phyloP scores from a whole-genome alignment of 2,888 invertebrate genomes.

The Apoda limacodes region DNA sequence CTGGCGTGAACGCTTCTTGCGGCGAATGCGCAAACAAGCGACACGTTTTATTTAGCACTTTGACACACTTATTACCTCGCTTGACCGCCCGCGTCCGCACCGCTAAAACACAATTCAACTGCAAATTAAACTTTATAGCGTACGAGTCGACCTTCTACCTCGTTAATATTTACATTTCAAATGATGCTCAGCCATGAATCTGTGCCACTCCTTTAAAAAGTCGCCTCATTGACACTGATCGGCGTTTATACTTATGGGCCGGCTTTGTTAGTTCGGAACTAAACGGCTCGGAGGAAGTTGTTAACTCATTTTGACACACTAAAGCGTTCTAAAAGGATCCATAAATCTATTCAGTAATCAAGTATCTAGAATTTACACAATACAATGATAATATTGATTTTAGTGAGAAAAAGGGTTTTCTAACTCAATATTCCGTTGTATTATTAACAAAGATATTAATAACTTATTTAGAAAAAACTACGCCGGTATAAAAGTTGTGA shows the following conservation, averaged over 20 bases:
- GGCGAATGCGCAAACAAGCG: slow-evolving; percentile 45
- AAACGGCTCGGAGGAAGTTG: slow-evolving; percentile 36
- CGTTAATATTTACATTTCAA: background rate
- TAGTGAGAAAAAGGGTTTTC: slow-evolving; percentile 17
- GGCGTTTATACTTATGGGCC: slow-evolving; percentile 13
- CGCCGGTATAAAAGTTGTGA: too few species aligned
- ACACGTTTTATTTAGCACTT: slow-evolving; percentile 44
- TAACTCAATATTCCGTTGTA: too few species aligned
- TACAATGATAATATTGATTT: slow-evolving; percentile 46
- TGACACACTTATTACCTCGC: slow-evolving; percentile 49
- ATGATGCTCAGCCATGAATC: too few species aligned
- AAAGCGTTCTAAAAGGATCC: slow-evolving; percentile 32
- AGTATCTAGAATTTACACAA: slow-evolving; percentile 26
- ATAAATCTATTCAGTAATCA: slow-evolving; percentile 43
- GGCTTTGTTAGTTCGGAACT: slow-evolving; percentile 26
- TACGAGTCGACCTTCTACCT: slow-evolving; percentile 6
- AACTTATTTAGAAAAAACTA: too few species aligned
- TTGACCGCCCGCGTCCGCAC: slow-evolving; percentile 17
- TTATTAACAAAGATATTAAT: too few species aligned
- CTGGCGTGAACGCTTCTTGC: slow-evolving; percentile 26
- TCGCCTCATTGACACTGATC: too few species aligned
- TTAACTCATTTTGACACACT: slow-evolving; percentile 38
- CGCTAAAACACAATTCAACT: slow-evolving; percentile 26
- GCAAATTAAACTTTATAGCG: slow-evolving; percentile 15
- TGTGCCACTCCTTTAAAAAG: too few species aligned